Conservation (phyloP, 2,113 vertebrate genomes). For the human region GRCh38 chr2:200159001-200159500, state of each 20-base stretch:
- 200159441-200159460: constrained; percentile 64
- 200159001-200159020: constrained; percentile 72
- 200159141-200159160: constrained; percentile 60
- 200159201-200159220: constrained; percentile 66
- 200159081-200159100: constrained; percentile 66
- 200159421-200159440: constrained; percentile 61
- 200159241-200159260: constrained; percentile 66
- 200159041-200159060: constrained; percentile 65
- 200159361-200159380: constrained; percentile 24
- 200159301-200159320: constrained; percentile 59
- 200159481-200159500: constrained; percentile 49
- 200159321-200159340: constrained; percentile 57
- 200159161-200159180: constrained; percentile 30
- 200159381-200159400: constrained; percentile 49
- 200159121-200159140: constrained; percentile 47
- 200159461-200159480: constrained; percentile 59
- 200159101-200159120: constrained; percentile 56
- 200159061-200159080: constrained; percentile 58
- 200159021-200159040: constrained; percentile 74
- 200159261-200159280: constrained; percentile 65
- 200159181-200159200: constrained; percentile 13
- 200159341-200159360: constrained; percentile 53
- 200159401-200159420: constrained; percentile 75
- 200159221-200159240: constrained; percentile 65
- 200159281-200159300: constrained; percentile 66